Evolutionary conservation across 2,888 invertebrate species (phyloP).

Genomic region (Athalia circularis): DNA sequence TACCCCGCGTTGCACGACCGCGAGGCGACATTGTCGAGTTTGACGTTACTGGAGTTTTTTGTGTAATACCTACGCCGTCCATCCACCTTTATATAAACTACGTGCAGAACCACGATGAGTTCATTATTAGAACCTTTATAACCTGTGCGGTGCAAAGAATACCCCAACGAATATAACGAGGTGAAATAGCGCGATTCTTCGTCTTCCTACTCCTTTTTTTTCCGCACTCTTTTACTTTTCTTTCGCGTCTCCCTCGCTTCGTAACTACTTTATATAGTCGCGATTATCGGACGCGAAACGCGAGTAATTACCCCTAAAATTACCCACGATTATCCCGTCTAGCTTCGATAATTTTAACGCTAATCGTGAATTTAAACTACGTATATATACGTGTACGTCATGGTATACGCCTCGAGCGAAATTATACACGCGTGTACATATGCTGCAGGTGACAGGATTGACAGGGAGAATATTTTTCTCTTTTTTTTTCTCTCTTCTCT

Average conservation of each 20-base stretch:
- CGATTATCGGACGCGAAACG: not conserved
- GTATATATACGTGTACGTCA: too few species aligned
- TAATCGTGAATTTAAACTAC: too few species aligned
- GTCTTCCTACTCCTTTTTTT: too few species aligned
- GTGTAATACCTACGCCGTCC: slow-evolving; percentile 42
- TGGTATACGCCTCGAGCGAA: too few species aligned
- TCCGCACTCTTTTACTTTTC: too few species aligned
- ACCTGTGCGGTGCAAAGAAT: not conserved
- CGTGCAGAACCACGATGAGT: slow-evolving; percentile 41
- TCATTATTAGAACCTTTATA: slow-evolving; percentile 19
- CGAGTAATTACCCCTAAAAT: slow-evolving; percentile 1
- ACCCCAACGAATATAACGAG: too few species aligned
- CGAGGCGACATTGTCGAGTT: slow-evolving; percentile 31
- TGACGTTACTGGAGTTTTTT: slow-evolving; percentile 18
- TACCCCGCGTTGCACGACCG: slow-evolving; percentile 47
- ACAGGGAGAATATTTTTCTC: slow-evolving; percentile 70
- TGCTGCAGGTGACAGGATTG: slow-evolving; percentile 61
- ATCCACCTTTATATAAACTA: slow-evolving; percentile 39
- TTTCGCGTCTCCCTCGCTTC: too few species aligned
- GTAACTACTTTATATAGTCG: too few species aligned
- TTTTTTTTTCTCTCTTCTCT: too few species aligned
- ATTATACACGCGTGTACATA: not conserved
- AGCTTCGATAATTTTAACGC: too few species aligned
- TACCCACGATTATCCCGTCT: not conserved
- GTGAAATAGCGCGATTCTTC: too few species aligned